Percentiles rank a stretch among this genome's conserved stretches.
Conservation (phyloP, 1,140 invertebrate species). For the Ceratosolen solmsi region DNA sequence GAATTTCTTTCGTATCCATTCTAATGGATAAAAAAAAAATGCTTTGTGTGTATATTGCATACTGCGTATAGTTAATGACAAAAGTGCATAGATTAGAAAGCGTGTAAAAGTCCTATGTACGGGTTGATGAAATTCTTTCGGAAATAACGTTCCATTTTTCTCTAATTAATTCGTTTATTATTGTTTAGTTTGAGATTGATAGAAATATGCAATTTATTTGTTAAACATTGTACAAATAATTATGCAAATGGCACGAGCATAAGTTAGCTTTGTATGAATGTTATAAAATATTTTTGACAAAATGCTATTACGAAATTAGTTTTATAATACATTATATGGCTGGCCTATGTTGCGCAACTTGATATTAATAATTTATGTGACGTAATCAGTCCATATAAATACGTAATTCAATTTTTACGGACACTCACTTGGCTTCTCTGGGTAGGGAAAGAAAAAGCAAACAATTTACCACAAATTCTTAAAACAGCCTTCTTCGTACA, state of each 20-base stretch:
- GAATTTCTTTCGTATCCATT: background rate
- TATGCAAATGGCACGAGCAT: background rate
- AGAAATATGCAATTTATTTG: background rate
- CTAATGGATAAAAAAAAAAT: constrained; percentile 1
- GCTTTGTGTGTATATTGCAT: constrained; percentile 31
- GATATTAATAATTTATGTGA: no score
- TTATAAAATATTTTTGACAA: no score
- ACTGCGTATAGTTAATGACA: constrained; percentile 19
- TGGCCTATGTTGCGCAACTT: no score
- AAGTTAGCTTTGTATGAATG: background rate
- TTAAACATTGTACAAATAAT: background rate
- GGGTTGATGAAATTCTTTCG: constrained; percentile 43
- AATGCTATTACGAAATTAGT: background rate
- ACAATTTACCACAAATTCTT: no score
- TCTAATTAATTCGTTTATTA: constrained; percentile 19
- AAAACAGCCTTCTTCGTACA: no score
- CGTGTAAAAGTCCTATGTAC: constrained; percentile 27
- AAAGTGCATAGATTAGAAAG: constrained; percentile 50
- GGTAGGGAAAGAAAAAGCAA: no score
- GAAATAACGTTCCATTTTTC: constrained; percentile 35
- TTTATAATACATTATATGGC: background rate
- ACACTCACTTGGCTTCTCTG: no score
- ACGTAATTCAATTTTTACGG: no score
- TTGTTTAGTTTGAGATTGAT: constrained; percentile 8
- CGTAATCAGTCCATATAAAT: no score